phyloP scores from a whole-genome alignment of 2,113 vertebrate species.

The Rhea americana region DNA sequence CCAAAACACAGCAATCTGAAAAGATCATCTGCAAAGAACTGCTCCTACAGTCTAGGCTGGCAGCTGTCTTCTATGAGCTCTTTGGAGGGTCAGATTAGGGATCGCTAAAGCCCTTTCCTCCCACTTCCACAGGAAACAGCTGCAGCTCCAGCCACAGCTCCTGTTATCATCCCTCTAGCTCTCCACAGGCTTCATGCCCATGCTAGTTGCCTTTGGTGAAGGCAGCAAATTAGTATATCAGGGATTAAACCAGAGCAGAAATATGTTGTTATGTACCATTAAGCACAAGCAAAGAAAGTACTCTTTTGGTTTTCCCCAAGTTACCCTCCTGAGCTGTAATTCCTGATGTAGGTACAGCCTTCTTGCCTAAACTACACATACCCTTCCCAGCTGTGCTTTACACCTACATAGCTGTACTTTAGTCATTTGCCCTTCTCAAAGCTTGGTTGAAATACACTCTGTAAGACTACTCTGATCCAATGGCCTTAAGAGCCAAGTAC shows the following conservation, averaged over 20 bases:
- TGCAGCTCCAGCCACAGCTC: neutral
- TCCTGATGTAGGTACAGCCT: neutral
- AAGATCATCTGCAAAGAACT: neutral
- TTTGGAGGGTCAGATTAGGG: neutral
- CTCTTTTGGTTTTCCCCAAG: neutral
- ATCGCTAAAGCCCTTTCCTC: neutral
- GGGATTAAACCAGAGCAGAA: neutral
- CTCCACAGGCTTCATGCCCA: neutral
- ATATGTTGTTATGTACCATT: neutral
- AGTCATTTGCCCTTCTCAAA: neutral
- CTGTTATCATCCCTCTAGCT: accelerated
- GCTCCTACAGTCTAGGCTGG: neutral
- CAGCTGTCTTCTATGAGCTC: neutral
- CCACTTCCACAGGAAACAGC: neutral
- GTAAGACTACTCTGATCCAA: neutral
- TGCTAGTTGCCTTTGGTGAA: neutral
- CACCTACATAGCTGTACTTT: neutral
- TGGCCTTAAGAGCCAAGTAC: neutral
- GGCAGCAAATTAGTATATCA: neutral
- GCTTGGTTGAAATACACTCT: neutral
- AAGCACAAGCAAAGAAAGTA: neutral
- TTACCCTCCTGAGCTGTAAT: neutral
- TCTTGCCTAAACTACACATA: accelerated
- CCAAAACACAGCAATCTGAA: accelerated
- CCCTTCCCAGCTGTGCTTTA: neutral